Conservation (phyloP, 2,113 vertebrate species). For the Oryzias woworae region DNA sequence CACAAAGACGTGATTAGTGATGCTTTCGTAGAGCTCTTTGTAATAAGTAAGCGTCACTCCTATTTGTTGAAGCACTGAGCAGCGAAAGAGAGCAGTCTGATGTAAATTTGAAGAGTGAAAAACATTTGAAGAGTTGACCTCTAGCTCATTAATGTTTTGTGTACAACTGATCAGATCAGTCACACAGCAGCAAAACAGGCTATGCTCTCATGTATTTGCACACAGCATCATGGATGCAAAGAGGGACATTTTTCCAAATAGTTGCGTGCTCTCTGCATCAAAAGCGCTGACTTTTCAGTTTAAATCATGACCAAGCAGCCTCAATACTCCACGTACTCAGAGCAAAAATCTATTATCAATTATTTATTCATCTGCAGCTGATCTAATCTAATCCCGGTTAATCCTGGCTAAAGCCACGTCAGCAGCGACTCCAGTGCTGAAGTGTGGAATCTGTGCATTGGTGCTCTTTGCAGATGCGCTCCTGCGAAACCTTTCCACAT, state of each 20-base stretch:
- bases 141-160: no score
- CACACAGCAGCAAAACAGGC: no score
- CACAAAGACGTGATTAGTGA: no score
- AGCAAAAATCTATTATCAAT: slow-evolving; percentile 58
- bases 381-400: slow-evolving; percentile 72
- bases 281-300: slow-evolving; percentile 3
- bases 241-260: background rate
- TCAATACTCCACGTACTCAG: slow-evolving; percentile 49
- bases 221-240: background rate
- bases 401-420: slow-evolving; percentile 63
- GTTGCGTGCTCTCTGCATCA: background rate
- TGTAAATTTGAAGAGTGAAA: no score
- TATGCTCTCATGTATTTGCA: no score
- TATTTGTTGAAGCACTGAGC: no score
- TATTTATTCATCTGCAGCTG: slow-evolving; percentile 58
- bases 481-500: background rate
- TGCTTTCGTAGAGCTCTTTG: no score
- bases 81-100: no score
- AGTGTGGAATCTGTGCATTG: slow-evolving; percentile 8
- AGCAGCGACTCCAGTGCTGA: slow-evolving; percentile 40
- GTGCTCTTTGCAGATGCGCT: background rate
- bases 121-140: no score
- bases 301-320: slow-evolving; percentile 34
- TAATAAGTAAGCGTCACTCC: no score
- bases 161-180: no score